Evolutionary conservation across 2,113 vertebrate species (phyloP), one percentile per base, ranked within the genome.

Genomic region (Rhadina sibilatrix): DNA sequence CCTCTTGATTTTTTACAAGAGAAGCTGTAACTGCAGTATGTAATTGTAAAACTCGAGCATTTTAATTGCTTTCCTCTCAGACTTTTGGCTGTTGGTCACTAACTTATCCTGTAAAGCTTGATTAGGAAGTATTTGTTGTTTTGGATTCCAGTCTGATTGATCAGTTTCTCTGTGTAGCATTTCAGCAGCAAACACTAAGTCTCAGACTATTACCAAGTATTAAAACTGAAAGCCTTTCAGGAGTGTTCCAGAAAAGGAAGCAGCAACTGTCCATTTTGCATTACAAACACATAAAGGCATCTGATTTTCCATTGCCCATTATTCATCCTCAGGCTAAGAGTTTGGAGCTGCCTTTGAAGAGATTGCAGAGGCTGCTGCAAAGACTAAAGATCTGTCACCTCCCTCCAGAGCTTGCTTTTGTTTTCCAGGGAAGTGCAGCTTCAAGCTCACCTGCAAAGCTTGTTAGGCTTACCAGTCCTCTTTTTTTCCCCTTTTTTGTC

Each of bases 191-290:
- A 85, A 68, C 54, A 77, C 37, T 46, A 76, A 65, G 68, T 78
- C 57, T 93, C 24, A 82, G 66, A 33, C 46, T 70, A 47, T 82
- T 81, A 77, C 69, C 46, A 42, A 35, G 42, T 74, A 84, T 91
- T 82, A 87, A 63, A 90, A 80, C 52, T 93, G 61, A 91, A 83
- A 88, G 20, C 63, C 90, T 94, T 95, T 97, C 84, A 63, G 59
- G 24, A 93, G 30, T 13, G 81, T 88, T 97, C 97, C 97, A 96
- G 96, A 97, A 98, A 98, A 98, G 97, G 97, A 97, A 93, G 95
- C 72, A 70, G 63, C 71, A 52, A 76, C 44, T 97, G 54, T 83
- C 61, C 33, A 71, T 79, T 95, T 33, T 72, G 71, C 78, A 82
- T 97, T 97, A 95, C 85, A 59, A 70, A 77, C 93, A 53, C 70